These are phyloP conservation scores for Antrozous pallidus DNA, from an alignment of 2,797 vertebrate species.

Conservation along the genomic window DNA sequence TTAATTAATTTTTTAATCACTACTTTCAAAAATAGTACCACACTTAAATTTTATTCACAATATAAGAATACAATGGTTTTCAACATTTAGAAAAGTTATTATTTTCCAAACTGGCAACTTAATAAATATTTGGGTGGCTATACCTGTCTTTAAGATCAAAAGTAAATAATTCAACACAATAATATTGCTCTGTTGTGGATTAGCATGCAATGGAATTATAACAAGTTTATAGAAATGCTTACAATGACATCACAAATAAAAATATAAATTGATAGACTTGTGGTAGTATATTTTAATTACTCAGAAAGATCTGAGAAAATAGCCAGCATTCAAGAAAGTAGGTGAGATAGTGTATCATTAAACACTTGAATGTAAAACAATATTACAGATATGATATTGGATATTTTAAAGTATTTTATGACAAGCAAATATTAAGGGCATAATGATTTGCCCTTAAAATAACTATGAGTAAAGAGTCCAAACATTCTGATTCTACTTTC, in stretches of 20 bases:
- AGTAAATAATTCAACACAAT: background rate
- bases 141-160: background rate
- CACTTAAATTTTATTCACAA: conserved; percentile 27
- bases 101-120: conserved; percentile 10
- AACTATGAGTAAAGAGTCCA: background rate
- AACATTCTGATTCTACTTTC: background rate
- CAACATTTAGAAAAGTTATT: background rate
- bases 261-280: background rate
- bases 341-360: background rate
- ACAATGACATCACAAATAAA: background rate
- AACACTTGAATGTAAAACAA: background rate
- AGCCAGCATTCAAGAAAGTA: background rate
- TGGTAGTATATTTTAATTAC: background rate
- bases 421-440: background rate
- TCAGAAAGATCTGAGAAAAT: background rate
- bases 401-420: conserved; percentile 12
- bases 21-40: background rate
- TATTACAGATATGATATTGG: background rate
- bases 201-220: background rate
- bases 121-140: background rate
- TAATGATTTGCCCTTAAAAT: background rate
- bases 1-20: background rate
- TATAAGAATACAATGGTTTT: conserved; percentile 20
- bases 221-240: background rate
- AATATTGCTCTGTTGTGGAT: background rate